Evolutionary conservation across 2,113 vertebrate species (phyloP).

Genomic region (Poeciliopsis prolifica): DNA sequence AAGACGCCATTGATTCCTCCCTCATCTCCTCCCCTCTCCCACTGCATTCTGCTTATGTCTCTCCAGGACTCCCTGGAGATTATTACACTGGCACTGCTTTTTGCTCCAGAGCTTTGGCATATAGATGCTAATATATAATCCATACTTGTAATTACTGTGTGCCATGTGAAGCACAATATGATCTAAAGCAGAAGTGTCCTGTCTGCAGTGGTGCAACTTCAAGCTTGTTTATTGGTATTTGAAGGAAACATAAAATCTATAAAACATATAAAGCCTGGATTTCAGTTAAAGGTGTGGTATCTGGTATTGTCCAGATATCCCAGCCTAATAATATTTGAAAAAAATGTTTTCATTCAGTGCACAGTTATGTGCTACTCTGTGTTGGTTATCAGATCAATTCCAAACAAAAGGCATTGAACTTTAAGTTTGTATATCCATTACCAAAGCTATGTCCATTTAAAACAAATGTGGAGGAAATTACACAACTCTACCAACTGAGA

Average conservation of each 20-base stretch:
- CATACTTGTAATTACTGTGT: slow-evolving; percentile 42
- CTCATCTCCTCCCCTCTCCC: slow-evolving; percentile 39
- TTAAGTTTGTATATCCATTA: no score
- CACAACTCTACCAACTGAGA: no score
- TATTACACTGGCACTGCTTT: slow-evolving; percentile 42
- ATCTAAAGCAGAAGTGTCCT: slow-evolving; percentile 36
- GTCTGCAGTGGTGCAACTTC: background rate
- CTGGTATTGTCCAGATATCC: no score
- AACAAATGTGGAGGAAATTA: no score
- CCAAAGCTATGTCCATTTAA: no score
- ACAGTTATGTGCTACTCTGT: background rate
- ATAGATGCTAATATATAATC: slow-evolving; percentile 60
- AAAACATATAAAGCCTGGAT: background rate
- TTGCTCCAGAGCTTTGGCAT: slow-evolving; percentile 38
- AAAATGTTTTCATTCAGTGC: no score
- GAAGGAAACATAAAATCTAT: slow-evolving; percentile 3
- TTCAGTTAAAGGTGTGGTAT: background rate
- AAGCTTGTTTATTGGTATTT: background rate
- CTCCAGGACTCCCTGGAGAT: slow-evolving; percentile 46
- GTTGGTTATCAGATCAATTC: no score
- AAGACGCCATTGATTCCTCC: slow-evolving; percentile 67
- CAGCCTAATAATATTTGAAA: no score
- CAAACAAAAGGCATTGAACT: no score
- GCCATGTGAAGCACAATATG: slow-evolving; percentile 36
- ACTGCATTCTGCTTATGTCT: slow-evolving; percentile 44